phyloP scores from a whole-genome alignment of 1,140 invertebrate genomes.

The Aphaenogaster floridana region DNA sequence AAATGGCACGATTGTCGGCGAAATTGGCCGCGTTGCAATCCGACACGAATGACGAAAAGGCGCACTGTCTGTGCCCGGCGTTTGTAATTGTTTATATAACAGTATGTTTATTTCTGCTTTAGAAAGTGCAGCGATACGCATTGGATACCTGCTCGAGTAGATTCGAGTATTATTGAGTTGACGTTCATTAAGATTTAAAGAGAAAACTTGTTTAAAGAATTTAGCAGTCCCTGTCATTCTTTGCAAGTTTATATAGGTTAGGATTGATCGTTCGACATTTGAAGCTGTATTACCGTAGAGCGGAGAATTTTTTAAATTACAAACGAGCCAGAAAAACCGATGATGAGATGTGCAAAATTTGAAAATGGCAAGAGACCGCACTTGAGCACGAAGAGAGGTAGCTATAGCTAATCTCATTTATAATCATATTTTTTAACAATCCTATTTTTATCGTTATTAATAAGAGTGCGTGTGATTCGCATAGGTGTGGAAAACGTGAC shows the following conservation, averaged over 20 bases:
- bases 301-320: not conserved
- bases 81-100: not conserved
- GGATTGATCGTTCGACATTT: not conserved
- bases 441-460: not conserved
- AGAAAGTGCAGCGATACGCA: not conserved
- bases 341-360: slow-evolving; percentile 32
- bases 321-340: not conserved
- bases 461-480: not conserved
- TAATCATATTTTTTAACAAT: not conserved
- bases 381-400: slow-evolving; percentile 6
- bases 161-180: not conserved
- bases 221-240: too few relatives aligned
- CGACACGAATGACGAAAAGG: too few relatives aligned
- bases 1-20: too few relatives aligned
- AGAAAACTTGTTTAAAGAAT: not conserved
- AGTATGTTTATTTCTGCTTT: not conserved
- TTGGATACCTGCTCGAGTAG: not conserved
- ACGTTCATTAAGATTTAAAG: slow-evolving; percentile 16
- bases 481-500: slow-evolving; percentile 1
- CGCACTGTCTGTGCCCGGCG: too few relatives aligned
- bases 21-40: too few relatives aligned
- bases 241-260: slow-evolving; percentile 5
- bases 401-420: not conserved
- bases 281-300: not conserved
- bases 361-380: not conserved